Evolutionary conservation across 2,888 invertebrate genomes (phyloP).

Genomic region (Seira ritae): DNA sequence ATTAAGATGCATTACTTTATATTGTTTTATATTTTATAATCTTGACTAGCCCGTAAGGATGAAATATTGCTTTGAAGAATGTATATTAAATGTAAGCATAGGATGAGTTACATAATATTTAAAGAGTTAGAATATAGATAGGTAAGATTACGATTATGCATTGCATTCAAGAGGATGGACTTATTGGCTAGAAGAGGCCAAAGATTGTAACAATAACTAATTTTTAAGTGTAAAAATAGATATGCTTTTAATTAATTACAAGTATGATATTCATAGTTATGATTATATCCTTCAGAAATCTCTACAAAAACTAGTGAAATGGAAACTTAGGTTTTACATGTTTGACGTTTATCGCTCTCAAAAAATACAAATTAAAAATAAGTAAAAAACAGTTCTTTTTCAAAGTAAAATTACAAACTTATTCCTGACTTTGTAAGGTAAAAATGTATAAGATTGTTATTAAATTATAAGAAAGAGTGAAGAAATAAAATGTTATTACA

Average conservation of each 20-base stretch:
- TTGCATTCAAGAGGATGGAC: conserved; percentile 15
- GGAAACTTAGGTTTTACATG: conserved; percentile 16
- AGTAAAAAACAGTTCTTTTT: background rate
- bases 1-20: no score
- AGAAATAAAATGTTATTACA: conserved; percentile 15
- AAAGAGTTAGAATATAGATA: no score
- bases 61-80: no score
- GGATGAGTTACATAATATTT: no score
- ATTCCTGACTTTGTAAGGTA: conserved; percentile 15
- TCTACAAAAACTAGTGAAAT: background rate
- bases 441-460: conserved; percentile 10
- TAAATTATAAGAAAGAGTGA: background rate
- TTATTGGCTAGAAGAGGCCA: conserved; percentile 71
- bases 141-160: background rate
- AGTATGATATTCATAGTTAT: background rate
- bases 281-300: background rate
- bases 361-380: background rate
- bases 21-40: no score
- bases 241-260: conserved; percentile 3
- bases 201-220: conserved; percentile 71
- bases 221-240: conserved; percentile 39
- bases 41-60: no score
- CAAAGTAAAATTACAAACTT: background rate
- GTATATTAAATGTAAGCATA: no score
- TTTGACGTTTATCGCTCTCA: background rate